These are phyloP conservation scores for Poeciliopsis gracilis DNA, from an alignment of 2,797 vertebrate genomes.

Conservation along the genomic window DNA sequence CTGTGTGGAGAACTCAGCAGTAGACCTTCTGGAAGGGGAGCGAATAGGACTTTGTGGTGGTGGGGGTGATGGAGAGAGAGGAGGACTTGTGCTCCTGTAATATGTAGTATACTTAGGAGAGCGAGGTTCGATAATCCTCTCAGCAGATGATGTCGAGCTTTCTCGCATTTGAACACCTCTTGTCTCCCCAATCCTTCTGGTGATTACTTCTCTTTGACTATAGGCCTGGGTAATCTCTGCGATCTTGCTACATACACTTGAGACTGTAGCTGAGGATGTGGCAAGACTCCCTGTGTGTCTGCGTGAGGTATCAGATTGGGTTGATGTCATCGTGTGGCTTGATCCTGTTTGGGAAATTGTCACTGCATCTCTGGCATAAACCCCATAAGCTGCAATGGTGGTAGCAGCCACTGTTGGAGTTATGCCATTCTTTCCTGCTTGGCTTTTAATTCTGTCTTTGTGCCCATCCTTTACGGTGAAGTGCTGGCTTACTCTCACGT, in stretches of 20 bases:
- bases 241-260: constrained; percentile 83
- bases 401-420: constrained; percentile 80
- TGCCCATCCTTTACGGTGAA: constrained; percentile 90
- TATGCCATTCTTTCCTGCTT: constrained; percentile 83
- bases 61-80: constrained; percentile 90
- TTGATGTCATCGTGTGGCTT: constrained; percentile 76
- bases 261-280: constrained; percentile 76
- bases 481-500: constrained; percentile 95
- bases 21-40: constrained; percentile 82
- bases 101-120: constrained; percentile 86
- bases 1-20: constrained; percentile 93
- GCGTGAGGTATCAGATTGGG: constrained; percentile 76
- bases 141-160: constrained; percentile 73
- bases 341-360: constrained; percentile 78
- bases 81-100: constrained; percentile 90
- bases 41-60: constrained; percentile 88
- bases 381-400: constrained; percentile 82
- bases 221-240: constrained; percentile 88
- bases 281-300: constrained; percentile 72
- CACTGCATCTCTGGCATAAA: constrained; percentile 82
- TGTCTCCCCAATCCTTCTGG: constrained; percentile 76
- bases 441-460: constrained; percentile 85
- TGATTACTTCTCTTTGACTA: constrained; percentile 83
- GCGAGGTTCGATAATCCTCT: constrained; percentile 74
- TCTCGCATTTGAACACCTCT: constrained; percentile 78